A percentile compares a stretch with the other conserved stretches of the same genome.
These are phyloP conservation scores for Morus bassanus DNA, from an alignment of 2,797 vertebrate species.

Conservation along the genomic window DNA sequence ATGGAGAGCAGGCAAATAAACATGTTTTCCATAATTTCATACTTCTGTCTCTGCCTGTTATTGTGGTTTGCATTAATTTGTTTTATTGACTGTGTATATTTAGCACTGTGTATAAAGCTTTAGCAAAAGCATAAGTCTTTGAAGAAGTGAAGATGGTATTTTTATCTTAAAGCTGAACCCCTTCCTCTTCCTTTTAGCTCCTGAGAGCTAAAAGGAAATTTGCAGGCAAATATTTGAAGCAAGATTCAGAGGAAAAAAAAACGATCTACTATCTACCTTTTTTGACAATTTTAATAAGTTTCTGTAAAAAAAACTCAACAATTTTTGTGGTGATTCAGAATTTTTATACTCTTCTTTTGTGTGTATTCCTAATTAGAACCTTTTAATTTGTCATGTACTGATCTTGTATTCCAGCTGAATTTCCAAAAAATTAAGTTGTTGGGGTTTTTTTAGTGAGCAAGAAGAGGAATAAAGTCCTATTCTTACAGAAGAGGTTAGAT, in stretches of 20 bases:
- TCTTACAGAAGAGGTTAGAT: not conserved
- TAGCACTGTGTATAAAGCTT: not conserved
- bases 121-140: not conserved
- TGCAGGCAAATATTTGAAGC: not conserved
- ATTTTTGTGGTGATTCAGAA: not conserved
- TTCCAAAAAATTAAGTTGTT: not conserved
- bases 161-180: not conserved
- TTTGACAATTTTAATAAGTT: not conserved
- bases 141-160: not conserved
- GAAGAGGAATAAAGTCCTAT: not conserved
- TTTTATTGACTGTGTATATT: not conserved
- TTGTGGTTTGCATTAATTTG: not conserved
- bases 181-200: not conserved
- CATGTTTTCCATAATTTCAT: not conserved
- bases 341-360: not conserved
- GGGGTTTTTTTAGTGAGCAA: fast-evolving
- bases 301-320: not conserved
- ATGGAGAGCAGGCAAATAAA: not conserved
- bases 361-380: not conserved
- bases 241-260: not conserved
- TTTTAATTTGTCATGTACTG: not conserved
- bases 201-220: not conserved
- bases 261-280: not conserved
- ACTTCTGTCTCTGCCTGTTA: not conserved
- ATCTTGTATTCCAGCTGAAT: not conserved